Evolutionary conservation across 2,888 invertebrate species (phyloP).

Genomic region (Erebia epiphron): DNA sequence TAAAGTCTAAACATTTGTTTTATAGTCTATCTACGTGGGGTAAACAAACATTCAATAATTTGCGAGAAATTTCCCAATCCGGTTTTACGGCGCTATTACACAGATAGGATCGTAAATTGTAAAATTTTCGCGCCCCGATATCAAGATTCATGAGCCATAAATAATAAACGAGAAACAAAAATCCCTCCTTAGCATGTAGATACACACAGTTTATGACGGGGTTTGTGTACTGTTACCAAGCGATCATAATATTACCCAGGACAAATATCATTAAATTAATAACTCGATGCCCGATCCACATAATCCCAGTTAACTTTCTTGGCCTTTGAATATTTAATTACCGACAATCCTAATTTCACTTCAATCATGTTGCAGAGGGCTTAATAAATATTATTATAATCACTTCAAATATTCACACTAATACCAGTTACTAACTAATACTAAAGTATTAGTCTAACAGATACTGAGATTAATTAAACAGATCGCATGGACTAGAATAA

Average conservation of each 20-base stretch:
- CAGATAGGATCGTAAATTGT: conserved; percentile 31
- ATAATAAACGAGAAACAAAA: conserved; percentile 37
- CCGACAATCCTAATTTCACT: no score
- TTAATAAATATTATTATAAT: no score
- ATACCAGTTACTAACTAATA: no score
- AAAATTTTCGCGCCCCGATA: conserved; percentile 33
- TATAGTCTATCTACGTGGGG: background rate
- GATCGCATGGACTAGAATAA: no score
- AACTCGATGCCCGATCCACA: background rate
- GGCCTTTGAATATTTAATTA: no score
- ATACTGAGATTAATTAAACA: no score
- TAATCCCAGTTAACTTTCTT: background rate
- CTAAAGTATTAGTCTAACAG: no score
- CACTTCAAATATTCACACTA: no score
- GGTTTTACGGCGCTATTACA: conserved; percentile 19
- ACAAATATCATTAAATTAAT: no score
- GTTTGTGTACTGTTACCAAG: background rate
- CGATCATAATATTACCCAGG: background rate
- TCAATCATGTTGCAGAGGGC: no score
- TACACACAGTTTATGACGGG: conserved; percentile 5
- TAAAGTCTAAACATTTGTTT: background rate
- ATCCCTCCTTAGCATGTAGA: conserved; percentile 25
- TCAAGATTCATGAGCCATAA: conserved; percentile 38
- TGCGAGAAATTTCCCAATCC: conserved; percentile 16
- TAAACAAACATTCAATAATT: conserved; percentile 27